Base-by-base conservation (phyloP, 1,140 invertebrate genomes). In the Drosophila tani region DNA sequence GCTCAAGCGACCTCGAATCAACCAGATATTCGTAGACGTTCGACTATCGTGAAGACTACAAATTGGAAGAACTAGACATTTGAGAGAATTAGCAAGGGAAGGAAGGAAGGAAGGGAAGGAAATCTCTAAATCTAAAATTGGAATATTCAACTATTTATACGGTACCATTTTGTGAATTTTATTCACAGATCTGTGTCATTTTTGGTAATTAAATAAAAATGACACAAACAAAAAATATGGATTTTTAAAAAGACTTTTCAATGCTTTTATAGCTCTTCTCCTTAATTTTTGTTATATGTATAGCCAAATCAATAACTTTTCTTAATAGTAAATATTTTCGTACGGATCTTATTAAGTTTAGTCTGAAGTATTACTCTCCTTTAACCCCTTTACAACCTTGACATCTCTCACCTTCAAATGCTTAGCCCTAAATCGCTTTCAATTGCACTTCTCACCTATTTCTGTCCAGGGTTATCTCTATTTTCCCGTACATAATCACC, bases 391-490 rank as follows among this genome's bases (percentile, higher is more conserved):
- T 17, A 1, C 17, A 50, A 21, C 51, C 67, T 73, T 73, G 69
- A 47, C 49, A 70, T 47, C 40, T 19, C 15, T 38, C 17, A 40
- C 62, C 40, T 56, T 56, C 50, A 40, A 47, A 8, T 14, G 47
- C n/a, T 53, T 65, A 14, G n/a, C 19, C 29, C 29, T 24, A 51
- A 53, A 27, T 56, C 40, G 29, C 47, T 49, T 69, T 24, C 53
- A 71, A 70, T 49, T 70, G 45, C 35, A 69, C 43, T 57, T 71
- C 19, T 60, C 53, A 71, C 46, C 53, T 38, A n/a, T 58, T 59
- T 75, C 59, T 15, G 46, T 53, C 29, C 55, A 41, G 32, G 47
- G 65, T 29, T 45, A 43, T 68, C 24, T 66, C 45, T n/a, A 14
- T 68, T 70, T 59, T 57, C 35, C 51, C 19, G 45, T n/a, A 41